These are phyloP conservation scores for Forbesichthys papilliferus DNA, from an alignment of 2,113 vertebrate species.

Conservation along the genomic window DNA sequence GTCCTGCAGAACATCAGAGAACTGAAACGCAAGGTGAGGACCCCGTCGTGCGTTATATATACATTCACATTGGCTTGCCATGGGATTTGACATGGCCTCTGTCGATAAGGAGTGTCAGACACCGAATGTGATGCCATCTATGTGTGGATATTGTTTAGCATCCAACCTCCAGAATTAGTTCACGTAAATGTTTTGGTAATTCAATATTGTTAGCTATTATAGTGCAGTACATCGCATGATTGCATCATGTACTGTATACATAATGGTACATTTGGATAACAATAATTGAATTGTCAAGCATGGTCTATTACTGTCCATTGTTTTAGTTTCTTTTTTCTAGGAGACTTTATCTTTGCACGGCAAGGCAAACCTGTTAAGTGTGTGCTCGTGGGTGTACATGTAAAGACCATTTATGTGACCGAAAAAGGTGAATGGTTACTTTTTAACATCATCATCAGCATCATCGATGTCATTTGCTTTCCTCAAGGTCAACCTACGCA, in stretches of 20 bases:
- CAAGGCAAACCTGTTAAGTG: too few relatives aligned
- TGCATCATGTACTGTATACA: background rate
- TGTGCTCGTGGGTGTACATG: too few relatives aligned
- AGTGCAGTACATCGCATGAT: background rate
- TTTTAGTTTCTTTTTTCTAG: too few relatives aligned
- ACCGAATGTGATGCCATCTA: background rate
- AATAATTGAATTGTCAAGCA: background rate
- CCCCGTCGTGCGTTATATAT: slow-evolving; percentile 30
- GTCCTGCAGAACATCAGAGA: slow-evolving; percentile 89
- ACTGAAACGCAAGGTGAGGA: slow-evolving; percentile 87
- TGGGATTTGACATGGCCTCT: background rate
- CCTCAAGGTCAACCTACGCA: slow-evolving; percentile 74
- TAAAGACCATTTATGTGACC: too few relatives aligned
- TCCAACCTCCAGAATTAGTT: background rate
- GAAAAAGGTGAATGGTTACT: background rate
- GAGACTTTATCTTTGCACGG: too few relatives aligned
- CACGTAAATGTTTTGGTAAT: background rate
- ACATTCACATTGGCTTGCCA: background rate
- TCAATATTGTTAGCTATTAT: background rate
- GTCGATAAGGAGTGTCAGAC: background rate
- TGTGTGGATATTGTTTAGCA: background rate
- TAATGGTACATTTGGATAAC: background rate
- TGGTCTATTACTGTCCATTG: too few relatives aligned
- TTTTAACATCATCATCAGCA: background rate
- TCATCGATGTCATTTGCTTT: background rate